Percentiles rank a stretch among this genome's conserved stretches.
Conservation (phyloP, 2,888 invertebrate species). For the Heliothis peltigera region DNA sequence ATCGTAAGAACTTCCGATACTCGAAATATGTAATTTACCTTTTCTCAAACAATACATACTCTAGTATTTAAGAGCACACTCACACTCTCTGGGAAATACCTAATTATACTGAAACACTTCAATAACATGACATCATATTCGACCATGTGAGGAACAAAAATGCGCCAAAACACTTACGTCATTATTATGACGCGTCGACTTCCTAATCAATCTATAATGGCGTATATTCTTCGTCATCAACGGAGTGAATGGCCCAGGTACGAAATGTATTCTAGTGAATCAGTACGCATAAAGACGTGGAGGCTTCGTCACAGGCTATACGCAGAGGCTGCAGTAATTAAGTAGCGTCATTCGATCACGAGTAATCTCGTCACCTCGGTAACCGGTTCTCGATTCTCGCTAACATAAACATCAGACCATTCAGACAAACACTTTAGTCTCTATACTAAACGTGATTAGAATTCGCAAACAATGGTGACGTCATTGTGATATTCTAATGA, state of each 20-base stretch:
- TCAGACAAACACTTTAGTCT: conserved; percentile 41
- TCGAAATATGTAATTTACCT: conserved; percentile 33
- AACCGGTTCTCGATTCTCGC: conserved; percentile 51
- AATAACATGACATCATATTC: background rate
- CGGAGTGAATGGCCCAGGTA: conserved; percentile 14
- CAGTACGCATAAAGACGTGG: conserved; percentile 26
- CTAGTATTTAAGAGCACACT: background rate
- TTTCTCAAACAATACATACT: background rate
- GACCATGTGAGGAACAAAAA: background rate
- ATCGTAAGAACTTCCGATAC: conserved; percentile 25
- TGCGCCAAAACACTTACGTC: conserved; percentile 23
- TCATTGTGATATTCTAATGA: conserved; percentile 37
- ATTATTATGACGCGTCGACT: conserved; percentile 16
- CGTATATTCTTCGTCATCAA: conserved; percentile 16
- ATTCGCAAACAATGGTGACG: conserved; percentile 43
- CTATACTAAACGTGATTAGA: conserved; percentile 52
- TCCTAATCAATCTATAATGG: conserved; percentile 17
- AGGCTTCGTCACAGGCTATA: conserved; percentile 15
- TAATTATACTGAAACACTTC: background rate
- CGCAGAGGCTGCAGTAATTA: conserved; percentile 36
- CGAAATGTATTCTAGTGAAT: conserved; percentile 42
- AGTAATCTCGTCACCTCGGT: conserved; percentile 33
- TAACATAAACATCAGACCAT: conserved; percentile 49
- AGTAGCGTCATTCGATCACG: conserved; percentile 33
- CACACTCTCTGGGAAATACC: conserved; percentile 31